Percentiles rank a stretch among this genome's conserved stretches.
These are phyloP conservation scores for Athene cunicularia DNA, from an alignment of 2,113 vertebrate species.

Conservation along the genomic window DNA sequence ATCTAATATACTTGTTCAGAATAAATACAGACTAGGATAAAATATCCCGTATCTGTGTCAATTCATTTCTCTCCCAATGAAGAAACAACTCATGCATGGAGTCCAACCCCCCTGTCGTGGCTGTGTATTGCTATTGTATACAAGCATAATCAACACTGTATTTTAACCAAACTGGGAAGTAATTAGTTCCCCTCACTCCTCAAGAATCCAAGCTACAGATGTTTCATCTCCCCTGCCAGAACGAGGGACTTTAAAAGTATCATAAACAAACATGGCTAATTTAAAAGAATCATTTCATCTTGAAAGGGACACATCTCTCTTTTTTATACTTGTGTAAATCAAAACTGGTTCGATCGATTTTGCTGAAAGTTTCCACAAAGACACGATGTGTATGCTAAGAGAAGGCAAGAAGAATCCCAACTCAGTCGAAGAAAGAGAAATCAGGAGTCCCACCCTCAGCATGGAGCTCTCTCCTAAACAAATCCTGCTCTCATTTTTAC, in stretches of 20 bases:
- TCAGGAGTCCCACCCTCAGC: neutral
- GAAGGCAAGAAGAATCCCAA: neutral
- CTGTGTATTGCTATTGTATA: neutral
- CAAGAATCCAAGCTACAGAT: conserved; percentile 28
- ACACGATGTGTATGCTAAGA: accelerated
- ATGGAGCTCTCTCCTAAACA: neutral
- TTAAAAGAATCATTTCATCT: conserved; percentile 31
- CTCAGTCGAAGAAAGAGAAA: neutral
- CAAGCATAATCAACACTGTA: neutral
- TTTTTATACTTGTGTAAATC: conserved; percentile 14
- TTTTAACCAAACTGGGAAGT: conserved; percentile 13
- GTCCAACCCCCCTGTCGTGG: neutral
- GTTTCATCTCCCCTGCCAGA: conserved; percentile 1
- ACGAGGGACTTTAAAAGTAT: neutral
- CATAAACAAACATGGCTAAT: conserved; percentile 28
- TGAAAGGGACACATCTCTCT: conserved; percentile 19
- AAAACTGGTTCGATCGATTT: neutral
- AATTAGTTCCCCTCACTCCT: conserved; percentile 2
- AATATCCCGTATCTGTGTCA: neutral
- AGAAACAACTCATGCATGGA: neutral
- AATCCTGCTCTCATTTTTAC: neutral
- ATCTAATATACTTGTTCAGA: neutral
- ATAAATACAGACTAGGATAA: neutral
- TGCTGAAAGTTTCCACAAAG: neutral
- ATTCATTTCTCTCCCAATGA: neutral